Evolutionary conservation across 2,888 invertebrate species (phyloP).

Genomic region (Biston betularia): DNA sequence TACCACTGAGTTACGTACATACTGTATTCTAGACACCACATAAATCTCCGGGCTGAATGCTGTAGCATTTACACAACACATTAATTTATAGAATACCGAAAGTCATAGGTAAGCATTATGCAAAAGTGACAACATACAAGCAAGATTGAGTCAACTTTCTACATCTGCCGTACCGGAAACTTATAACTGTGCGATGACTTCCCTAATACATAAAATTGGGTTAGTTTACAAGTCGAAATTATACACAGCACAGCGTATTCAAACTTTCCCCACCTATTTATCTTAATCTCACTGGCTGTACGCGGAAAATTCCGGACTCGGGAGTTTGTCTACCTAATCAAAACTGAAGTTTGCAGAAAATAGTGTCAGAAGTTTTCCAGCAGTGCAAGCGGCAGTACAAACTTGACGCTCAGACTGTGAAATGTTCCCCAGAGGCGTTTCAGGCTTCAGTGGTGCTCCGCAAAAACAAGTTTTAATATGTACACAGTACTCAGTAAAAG

Average conservation of each 20-base stretch:
- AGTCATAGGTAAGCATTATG: background rate
- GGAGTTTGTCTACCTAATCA: conserved; percentile 73
- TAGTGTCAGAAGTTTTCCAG: conserved; percentile 70
- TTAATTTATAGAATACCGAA: background rate
- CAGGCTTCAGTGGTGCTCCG: conserved; percentile 36
- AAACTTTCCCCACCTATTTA: conserved; percentile 48
- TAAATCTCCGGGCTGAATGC: conserved; percentile 7
- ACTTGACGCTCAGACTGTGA: conserved; percentile 55
- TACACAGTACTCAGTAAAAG: conserved; percentile 14
- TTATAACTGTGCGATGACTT: conserved; percentile 14
- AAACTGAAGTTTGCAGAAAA: conserved; percentile 73
- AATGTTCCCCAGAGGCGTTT: conserved; percentile 54
- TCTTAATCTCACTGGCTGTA: conserved; percentile 51
- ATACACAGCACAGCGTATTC: conserved; percentile 24
- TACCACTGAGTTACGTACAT: conserved; percentile 11
- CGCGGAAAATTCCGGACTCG: conserved; percentile 49
- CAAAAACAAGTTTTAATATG: conserved; percentile 36
- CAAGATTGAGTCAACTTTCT: conserved; percentile 17
- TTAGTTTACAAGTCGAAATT: conserved; percentile 27
- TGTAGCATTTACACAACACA: background rate
- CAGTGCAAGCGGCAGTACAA: conserved; percentile 54
- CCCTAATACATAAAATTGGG: conserved; percentile 18
- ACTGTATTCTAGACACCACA: background rate
- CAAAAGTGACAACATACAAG: conserved; percentile 7
- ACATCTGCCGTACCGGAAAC: conserved; percentile 17